Conservation (phyloP, 2,888 invertebrate species). For the Byasa hedistus region DNA sequence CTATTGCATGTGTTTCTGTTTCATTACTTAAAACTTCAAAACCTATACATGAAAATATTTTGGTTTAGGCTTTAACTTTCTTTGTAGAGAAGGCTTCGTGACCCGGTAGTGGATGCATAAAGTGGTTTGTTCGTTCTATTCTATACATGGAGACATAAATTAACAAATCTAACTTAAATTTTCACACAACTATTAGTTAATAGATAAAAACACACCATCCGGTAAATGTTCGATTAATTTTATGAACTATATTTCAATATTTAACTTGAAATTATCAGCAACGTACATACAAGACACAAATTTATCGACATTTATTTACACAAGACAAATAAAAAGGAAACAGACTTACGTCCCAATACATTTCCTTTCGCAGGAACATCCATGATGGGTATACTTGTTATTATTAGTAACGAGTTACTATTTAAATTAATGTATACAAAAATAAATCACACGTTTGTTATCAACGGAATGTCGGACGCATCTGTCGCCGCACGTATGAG, state of each 20-base stretch:
- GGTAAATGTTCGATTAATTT: no score
- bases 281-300: background rate
- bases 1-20: no score
- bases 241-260: background rate
- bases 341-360: slow-evolving; percentile 79
- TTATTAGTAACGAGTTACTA: slow-evolving; percentile 3
- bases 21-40: no score
- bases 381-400: slow-evolving; percentile 52
- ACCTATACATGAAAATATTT: no score
- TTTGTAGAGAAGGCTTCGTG: no score
- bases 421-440: slow-evolving; percentile 5
- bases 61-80: no score
- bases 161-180: no score
- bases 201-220: no score
- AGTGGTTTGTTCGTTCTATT: no score
- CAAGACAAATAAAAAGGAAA: slow-evolving; percentile 1
- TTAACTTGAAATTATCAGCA: background rate
- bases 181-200: no score
- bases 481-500: slow-evolving; percentile 15
- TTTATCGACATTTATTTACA: background rate
- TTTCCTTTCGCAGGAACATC: slow-evolving; percentile 80
- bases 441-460: slow-evolving; percentile 17
- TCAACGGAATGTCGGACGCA: slow-evolving; percentile 19
- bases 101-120: no score
- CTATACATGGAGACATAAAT: no score